Base-by-base conservation (phyloP, 2,888 invertebrate species). In the Pristionchus fissidentatus region DNA sequence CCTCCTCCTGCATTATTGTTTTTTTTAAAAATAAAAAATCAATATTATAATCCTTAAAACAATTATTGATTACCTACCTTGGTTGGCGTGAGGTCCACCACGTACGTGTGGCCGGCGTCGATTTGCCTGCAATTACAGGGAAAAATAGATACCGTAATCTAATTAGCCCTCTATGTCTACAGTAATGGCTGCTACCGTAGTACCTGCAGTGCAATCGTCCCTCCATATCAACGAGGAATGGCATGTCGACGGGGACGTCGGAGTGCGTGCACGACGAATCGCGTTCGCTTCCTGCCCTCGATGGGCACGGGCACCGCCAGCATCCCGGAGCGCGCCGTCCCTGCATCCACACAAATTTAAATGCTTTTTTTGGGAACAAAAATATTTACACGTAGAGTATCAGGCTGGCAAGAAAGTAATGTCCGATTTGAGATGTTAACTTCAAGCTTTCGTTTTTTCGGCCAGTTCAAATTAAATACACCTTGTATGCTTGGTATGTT, bases 221-320 rank as follows among this genome's bases (percentile, higher is more conserved):
- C 15, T 82, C 70, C 46, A 62, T 95, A 93, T 99, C 98, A 84
- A 96, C 94, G 3, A 96, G 94, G 88, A 96, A 93, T 0, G 99
- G 99, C 83, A 95, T 95, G 88, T 95, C 95, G 1, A 95, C 95
- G 10, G 96, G 96, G 8, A 95, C 95, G 84, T 95, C 95, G 84
- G 95, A 73, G 95, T 85, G 93, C 95, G 88, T 95, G 95, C 84
- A 96, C 94, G 92, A 95, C 94, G 93, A 95, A 96, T 86, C 96
- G 93, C 93, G 96, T 95, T 92, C 98, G 87, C 87, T 94, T 96
- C 96, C 96, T 95, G 87, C 95, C 95, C 93, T 96, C 96, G 62
- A 98, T 95, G 7, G 98, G 98, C 83, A 99, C 93, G 19, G 96
- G 95, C 15, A 96, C 91, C 43, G 94, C 93, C 35, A 96, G 93